These are phyloP conservation scores for Cryptosula pallasiana DNA, from an alignment of 2,888 invertebrate genomes.

Conservation along the genomic window DNA sequence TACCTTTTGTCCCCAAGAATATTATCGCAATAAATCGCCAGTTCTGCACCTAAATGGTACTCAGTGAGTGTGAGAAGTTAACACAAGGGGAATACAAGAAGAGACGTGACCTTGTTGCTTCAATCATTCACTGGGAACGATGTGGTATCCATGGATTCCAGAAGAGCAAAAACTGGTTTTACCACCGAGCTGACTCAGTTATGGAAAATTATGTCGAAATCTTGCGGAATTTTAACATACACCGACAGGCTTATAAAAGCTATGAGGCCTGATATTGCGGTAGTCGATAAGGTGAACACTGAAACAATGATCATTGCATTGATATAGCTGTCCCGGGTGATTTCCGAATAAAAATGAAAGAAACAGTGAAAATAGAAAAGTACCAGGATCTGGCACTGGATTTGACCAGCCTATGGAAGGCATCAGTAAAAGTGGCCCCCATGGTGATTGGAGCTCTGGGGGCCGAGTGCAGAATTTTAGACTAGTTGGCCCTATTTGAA, in stretches of 20 bases:
- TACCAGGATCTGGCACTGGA: conserved; percentile 7
- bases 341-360: background rate
- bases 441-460: background rate
- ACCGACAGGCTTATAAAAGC: background rate
- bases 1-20: no score
- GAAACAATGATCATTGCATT: conserved; percentile 4
- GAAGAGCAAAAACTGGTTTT: background rate
- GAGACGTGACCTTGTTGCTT: background rate
- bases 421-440: conserved; percentile 5
- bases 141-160: background rate
- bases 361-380: conserved; percentile 7
- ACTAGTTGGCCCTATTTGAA: background rate
- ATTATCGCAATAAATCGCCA: no score
- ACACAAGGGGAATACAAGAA: background rate
- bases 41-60: no score
- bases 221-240: background rate
- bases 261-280: conserved; percentile 6
- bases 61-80: background rate
- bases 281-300: background rate
- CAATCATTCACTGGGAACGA: background rate
- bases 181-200: background rate
- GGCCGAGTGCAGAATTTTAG: background rate
- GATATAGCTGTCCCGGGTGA: conserved; percentile 11
- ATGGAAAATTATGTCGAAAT: background rate
- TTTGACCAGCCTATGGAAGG: background rate